Percentiles rank a stretch among this genome's conserved stretches.
These are phyloP conservation scores for Trachymyrmex septentrionalis DNA, from an alignment of 1,140 invertebrate species.

Conservation along the genomic window DNA sequence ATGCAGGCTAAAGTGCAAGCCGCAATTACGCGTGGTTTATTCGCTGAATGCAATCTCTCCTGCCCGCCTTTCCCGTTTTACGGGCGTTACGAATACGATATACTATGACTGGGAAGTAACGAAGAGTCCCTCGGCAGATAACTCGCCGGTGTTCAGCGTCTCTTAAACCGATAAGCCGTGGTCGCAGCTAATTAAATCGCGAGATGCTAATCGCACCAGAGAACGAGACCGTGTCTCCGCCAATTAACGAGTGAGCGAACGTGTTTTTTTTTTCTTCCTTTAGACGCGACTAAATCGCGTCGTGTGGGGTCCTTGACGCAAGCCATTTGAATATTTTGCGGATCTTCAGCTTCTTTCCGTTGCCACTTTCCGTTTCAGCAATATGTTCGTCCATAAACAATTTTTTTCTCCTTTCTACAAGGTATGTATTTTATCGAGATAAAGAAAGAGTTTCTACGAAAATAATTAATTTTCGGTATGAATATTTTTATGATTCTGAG, in stretches of 20 bases:
- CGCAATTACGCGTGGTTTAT: conserved; percentile 51
- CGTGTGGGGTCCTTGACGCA: not conserved
- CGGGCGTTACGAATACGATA: conserved; percentile 8
- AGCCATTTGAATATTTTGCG: not conserved
- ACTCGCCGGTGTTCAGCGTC: conserved; percentile 5
- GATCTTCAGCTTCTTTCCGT: not conserved
- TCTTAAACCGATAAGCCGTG: conserved; percentile 35
- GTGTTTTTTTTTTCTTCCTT: not conserved
- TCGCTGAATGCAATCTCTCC: conserved; percentile 11
- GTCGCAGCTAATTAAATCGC: conserved; percentile 64
- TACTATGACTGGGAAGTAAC: conserved; percentile 13
- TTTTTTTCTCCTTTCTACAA: not conserved
- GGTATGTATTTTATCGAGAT: not conserved
- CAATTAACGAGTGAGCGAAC: conserved; percentile 43
- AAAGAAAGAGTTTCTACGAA: not conserved
- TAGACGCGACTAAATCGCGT: not conserved
- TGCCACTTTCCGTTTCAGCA: not conserved
- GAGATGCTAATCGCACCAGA: conserved; percentile 61
- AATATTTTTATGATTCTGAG: not conserved
- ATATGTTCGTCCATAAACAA: not conserved
- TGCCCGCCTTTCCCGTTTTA: not conserved
- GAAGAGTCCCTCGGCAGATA: not conserved
- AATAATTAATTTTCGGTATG: not conserved
- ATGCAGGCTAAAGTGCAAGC: conserved; percentile 46
- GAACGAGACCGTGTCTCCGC: conserved; percentile 46